Evolutionary conservation across 2,888 invertebrate species (phyloP).

Genomic region (Trachelus troglodyta): DNA sequence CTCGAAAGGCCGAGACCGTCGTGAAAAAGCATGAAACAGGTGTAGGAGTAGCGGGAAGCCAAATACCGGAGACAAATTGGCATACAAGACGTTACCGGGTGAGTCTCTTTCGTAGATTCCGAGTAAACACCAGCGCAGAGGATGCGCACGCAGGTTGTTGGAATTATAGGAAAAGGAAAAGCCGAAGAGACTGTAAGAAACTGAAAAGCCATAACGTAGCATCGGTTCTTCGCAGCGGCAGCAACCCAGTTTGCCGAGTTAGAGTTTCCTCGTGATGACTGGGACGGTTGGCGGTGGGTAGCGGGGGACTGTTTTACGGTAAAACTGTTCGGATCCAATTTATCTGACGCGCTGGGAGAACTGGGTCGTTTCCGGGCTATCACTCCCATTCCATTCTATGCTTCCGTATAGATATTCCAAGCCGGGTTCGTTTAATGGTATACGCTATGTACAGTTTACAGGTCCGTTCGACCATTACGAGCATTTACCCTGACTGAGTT

Average conservation of each 20-base stretch:
- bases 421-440: slow-evolving; percentile 5
- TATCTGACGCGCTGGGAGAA: slow-evolving; percentile 46
- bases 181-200: background rate
- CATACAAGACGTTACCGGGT: background rate
- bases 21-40: background rate
- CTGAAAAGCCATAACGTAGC: slow-evolving; percentile 1
- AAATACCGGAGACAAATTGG: background rate
- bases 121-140: background rate
- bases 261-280: slow-evolving; percentile 41
- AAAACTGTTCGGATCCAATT: slow-evolving; percentile 51
- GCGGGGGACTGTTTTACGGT: slow-evolving; percentile 42
- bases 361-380: slow-evolving; percentile 49
- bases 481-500: background rate
- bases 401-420: slow-evolving; percentile 2
- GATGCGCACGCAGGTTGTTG: background rate
- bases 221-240: background rate
- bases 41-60: background rate
- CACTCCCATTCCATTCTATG: slow-evolving; percentile 26
- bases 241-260: slow-evolving; percentile 15
- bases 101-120: slow-evolving; percentile 1
- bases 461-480: slow-evolving; percentile 2
- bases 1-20: background rate
- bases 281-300: slow-evolving; percentile 17
- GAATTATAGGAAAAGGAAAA: background rate
- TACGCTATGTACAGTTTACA: slow-evolving; percentile 1